Base-by-base conservation (phyloP, 1,140 invertebrate species). In the Nephotettix cincticeps region DNA sequence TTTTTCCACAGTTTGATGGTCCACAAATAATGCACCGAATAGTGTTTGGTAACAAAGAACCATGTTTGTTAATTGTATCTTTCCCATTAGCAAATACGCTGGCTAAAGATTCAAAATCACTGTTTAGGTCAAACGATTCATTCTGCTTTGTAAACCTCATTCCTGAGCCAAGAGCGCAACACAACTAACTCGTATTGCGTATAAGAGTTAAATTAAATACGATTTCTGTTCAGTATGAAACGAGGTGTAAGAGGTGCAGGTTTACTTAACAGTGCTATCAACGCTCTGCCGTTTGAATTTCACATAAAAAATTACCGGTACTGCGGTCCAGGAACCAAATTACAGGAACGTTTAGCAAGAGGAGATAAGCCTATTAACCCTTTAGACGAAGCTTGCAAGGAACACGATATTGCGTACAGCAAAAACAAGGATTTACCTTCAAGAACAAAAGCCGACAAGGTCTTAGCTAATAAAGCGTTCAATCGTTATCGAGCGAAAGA, bases 261-360 rank as follows among this genome's bases (percentile, higher is more conserved):
- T 43, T n/a, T 43, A 11, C 40, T 43, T 11, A 43, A 43, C 40
- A 43, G 9, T n/a, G 25, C 79, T 21, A 82, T 83, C 23, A 78
- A 84, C 75, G 78, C 77, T 32, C 67, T 84, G 25, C 81, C 81
- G 1, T 58, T 81, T 45, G 82, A 85, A 77, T 36, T 82, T 47
- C 79, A 85, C 75, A 65, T 84, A 29, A 81, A 81, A 3, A 79
- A 79, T 21, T 84, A 82, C 80, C 74, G 80, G 32, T 84, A 77
- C 71, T 84, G 82, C 68, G 82, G 81, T 4, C 80, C 81, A 19
- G 81, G 81, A n/a, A 85, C 81, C n/a, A 82, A 81, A 74, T 70
- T 84, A 71, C 19, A 75, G 36, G 74, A 80, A 76, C 75, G 82
- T 66, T 75, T 84, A 75, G 70, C 32, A 29, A 75, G 80, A 72